These are phyloP conservation scores for Cryptomyrus ogoouensis DNA, from an alignment of 2,113 vertebrate species.

Conservation along the genomic window DNA sequence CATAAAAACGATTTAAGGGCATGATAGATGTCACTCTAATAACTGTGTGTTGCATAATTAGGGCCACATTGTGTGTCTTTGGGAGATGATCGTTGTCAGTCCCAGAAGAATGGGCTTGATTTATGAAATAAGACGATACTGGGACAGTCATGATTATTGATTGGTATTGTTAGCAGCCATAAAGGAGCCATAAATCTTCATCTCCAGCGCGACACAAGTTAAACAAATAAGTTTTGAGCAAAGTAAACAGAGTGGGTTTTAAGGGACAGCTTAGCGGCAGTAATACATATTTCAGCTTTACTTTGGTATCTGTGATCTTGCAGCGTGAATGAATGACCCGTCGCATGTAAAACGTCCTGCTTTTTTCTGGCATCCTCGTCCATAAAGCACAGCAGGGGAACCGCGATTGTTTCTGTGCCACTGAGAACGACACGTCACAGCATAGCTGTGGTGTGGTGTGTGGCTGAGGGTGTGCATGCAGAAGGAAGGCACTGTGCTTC, in stretches of 20 bases:
- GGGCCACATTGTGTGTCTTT: conserved; percentile 43
- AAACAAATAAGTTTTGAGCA: conserved; percentile 62
- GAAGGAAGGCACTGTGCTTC: neutral
- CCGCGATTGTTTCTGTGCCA: conserved; percentile 22
- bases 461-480: neutral
- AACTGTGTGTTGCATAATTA: conserved; percentile 48
- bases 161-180: conserved; percentile 72
- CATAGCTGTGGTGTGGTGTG: neutral
- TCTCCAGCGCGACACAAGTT: conserved; percentile 60
- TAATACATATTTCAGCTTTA: conserved; percentile 52
- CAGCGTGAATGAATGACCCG: conserved; percentile 52
- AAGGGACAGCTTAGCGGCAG: conserved; percentile 46
- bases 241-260: conserved; percentile 42
- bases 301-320: conserved; percentile 49
- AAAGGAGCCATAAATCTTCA: conserved; percentile 70
- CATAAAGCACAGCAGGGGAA: conserved; percentile 41
- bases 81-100: conserved; percentile 65
- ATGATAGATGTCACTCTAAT: conserved; percentile 45
- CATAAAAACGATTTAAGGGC: conserved; percentile 16
- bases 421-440: neutral
- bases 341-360: conserved; percentile 48
- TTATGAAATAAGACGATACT: conserved; percentile 68
- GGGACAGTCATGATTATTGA: conserved; percentile 72
- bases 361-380: conserved; percentile 51
- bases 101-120: conserved; percentile 58